These are phyloP conservation scores for Magallana ariakensis DNA, from an alignment of 1,140 invertebrate genomes.

Conservation along the genomic window DNA sequence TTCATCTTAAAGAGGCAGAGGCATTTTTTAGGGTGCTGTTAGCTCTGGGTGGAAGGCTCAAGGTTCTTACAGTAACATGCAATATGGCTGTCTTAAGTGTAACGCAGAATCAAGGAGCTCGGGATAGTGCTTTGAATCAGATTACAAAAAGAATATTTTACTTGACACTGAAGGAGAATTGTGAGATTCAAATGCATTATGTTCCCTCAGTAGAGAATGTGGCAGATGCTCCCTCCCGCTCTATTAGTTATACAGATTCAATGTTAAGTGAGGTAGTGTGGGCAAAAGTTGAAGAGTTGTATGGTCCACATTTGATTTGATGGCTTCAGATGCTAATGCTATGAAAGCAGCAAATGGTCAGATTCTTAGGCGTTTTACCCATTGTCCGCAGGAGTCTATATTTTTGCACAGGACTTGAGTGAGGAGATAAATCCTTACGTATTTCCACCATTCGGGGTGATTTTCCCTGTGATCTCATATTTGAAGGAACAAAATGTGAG, in stretches of 20 bases:
- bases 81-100: conserved; percentile 48
- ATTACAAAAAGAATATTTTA: conserved; percentile 37
- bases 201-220: conserved; percentile 21
- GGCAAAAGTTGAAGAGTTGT: not conserved
- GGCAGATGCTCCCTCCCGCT: conserved; percentile 7
- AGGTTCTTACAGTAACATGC: conserved; percentile 34
- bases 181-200: conserved; percentile 48
- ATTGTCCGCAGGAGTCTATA: conserved; percentile 47
- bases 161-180: conserved; percentile 31
- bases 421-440: too few relatives aligned
- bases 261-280: conserved; percentile 39
- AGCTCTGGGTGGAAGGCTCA: conserved; percentile 7
- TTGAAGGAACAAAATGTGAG: conserved; percentile 42
- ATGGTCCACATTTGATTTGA: conserved; percentile 52
- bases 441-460: conserved; percentile 44
- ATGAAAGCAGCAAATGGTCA: conserved; percentile 1
- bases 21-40: conserved; percentile 48
- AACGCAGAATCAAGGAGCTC: conserved; percentile 50
- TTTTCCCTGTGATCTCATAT: conserved; percentile 41
- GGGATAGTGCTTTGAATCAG: conserved; percentile 6
- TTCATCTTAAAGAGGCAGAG: conserved; percentile 53
- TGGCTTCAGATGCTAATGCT: conserved; percentile 47
- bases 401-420: conserved; percentile 49
- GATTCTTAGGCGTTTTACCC: conserved; percentile 36
- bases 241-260: conserved; percentile 4